Base-by-base conservation (phyloP, 2,113 vertebrate species). In the Zosterops japonicus region DNA sequence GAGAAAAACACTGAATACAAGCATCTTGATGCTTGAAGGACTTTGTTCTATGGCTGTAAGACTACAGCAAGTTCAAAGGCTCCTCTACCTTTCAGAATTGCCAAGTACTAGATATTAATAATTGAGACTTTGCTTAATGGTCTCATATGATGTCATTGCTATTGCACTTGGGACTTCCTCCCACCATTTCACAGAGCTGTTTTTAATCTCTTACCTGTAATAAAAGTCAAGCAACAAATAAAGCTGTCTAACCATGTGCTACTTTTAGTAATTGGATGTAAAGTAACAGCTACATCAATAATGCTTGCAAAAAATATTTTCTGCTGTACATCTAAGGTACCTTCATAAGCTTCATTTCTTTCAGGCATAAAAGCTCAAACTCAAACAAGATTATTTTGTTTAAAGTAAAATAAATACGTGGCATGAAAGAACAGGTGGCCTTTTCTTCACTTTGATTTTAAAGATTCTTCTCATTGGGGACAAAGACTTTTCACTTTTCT, bases 141-240 rank as follows among this genome's bases (percentile, higher is more conserved):
- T 78, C 42, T 84, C 42, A 27, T 39, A 70, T 74, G 76, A 93
- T 42, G 81, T 67, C 81, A 84, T 14, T 78, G 47, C 53, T 75
- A 64, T 9, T 28, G 47, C 90, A 93, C 42, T 82, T 60, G 61
- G 87, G 81, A 96, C 89, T 82, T 87, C 56, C 47, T 91, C 82
- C 72, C 56, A 77, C 36, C 24, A 33, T 71, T 87, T 79, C 44
- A 47, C 8, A 7, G 63, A 75, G 78, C 23, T 64, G 14, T 29
- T 91, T 94, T 94, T 71, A 63, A 95, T 75, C 81, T 89, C 69
- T 59, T 44, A 91, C 70, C 50, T 94, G 65, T 71, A 96, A 84
- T 71, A 91, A 52, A 94, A 81, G 56, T 24, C 56, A 84, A 68
- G 52, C 39, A 91, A 83, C 81, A 91, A 84, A 91, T 84, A 59